Evolutionary conservation across 2,888 invertebrate species (phyloP), one percentile per base, ranked within the genome.

Genomic region (Apamea epomidion): DNA sequence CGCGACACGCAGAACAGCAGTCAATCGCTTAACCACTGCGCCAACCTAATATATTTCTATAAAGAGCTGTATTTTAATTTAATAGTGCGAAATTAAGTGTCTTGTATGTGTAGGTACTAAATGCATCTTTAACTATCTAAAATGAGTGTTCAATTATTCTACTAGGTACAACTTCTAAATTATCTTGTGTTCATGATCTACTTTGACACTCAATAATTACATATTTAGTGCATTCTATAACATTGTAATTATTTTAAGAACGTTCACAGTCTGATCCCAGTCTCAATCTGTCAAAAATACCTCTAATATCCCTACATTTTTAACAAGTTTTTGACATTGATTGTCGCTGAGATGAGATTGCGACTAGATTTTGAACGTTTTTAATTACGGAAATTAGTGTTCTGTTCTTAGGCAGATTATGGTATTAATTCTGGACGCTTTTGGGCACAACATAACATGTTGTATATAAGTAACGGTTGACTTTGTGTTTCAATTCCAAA

Each of bases 401-500:
- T 32, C 32, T 32, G 32, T 32, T 37, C 12, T 0, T 21, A 65
- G 1, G 21, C 21, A 32, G 64, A 32, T 32, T 64, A 32, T 21
- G 21, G 21, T 32, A 4, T 32, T 21, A 32, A 10, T 21, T 32
- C 32, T 10, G 10, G 32, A 29, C 16, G 2, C 2, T 29, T 29
- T 29, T 62, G 60, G 14, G 60, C n/a, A 29, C 29, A 62, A 8
- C 18, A 29, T 62, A 3, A 18, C 0, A 32, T 32, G 18, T 32
- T 64, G 18, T 1, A 64, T 58, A 10, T 21, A 18, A 37, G 16
- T 42, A 51, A 32, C 0, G 12, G 29, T 48, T 16, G 10, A 42
- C 7, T 69, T n/a, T 42, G 32, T 76, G 75, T 80, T 80, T 67
- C 74, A 82, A 68, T 70, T 76, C 82, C 76, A 79, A 85, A 84